These are phyloP conservation scores for Beaufortia kweichowensis DNA, from an alignment of 2,113 vertebrate species.

Conservation along the genomic window DNA sequence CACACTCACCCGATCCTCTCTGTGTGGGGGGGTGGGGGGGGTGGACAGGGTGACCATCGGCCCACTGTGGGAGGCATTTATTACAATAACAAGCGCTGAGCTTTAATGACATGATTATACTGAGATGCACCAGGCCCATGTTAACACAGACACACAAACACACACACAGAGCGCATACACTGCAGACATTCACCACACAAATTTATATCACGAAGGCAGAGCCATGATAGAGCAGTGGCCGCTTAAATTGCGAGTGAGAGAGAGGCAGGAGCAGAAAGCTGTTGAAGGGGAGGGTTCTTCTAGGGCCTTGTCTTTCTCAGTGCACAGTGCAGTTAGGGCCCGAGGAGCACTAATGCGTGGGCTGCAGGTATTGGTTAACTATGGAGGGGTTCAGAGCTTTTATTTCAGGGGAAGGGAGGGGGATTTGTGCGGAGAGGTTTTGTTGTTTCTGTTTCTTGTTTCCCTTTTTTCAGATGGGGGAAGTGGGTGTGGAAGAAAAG, in stretches of 20 bases:
- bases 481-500: slow-evolving; percentile 61
- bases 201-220: slow-evolving; percentile 65
- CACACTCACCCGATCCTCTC: slow-evolving; percentile 82
- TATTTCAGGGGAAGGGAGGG: slow-evolving; percentile 62
- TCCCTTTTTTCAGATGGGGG: slow-evolving; percentile 60
- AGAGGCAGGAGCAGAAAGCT: slow-evolving; percentile 65
- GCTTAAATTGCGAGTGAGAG: slow-evolving; percentile 63
- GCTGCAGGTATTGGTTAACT: slow-evolving; percentile 64
- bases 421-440: slow-evolving; percentile 63
- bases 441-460: slow-evolving; percentile 43
- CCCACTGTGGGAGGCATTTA: slow-evolving; percentile 76
- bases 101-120: slow-evolving; percentile 49
- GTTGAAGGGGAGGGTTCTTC: slow-evolving; percentile 50
- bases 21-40: slow-evolving; percentile 77
- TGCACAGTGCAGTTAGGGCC: slow-evolving; percentile 70
- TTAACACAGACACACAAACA: slow-evolving; percentile 47
- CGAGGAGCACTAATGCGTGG: slow-evolving; percentile 62
- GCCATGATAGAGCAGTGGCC: slow-evolving; percentile 60
- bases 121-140: slow-evolving; percentile 44
- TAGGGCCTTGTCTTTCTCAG: slow-evolving; percentile 64
- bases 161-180: slow-evolving; percentile 45
- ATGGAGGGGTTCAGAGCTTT: slow-evolving; percentile 62
- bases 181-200: slow-evolving; percentile 60
- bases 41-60: slow-evolving; percentile 78
- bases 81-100: slow-evolving; percentile 81